Conservation (phyloP, 2,797 vertebrate genomes). For the Muscicapa comitata region DNA sequence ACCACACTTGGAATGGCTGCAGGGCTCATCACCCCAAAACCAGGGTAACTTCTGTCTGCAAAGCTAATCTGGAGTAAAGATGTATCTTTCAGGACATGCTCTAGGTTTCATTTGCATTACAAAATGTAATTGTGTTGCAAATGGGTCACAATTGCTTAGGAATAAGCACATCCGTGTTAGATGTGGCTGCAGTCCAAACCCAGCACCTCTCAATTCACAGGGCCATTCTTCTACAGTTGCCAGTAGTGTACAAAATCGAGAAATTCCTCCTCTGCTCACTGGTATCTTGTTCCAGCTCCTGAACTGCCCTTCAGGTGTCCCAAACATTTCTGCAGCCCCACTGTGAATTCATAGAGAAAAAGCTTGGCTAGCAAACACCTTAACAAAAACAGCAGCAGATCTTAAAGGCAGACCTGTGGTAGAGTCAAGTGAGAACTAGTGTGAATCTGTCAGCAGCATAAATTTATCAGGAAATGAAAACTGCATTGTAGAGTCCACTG, state of each 20-base stretch:
- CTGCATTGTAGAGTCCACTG: background rate
- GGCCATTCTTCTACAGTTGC: background rate
- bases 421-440: background rate
- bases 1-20: background rate
- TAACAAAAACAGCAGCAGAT: background rate
- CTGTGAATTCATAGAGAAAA: background rate
- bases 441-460: background rate
- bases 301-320: background rate
- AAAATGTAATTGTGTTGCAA: background rate
- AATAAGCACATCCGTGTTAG: background rate
- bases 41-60: background rate
- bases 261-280: background rate
- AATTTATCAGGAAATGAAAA: background rate
- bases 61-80: background rate
- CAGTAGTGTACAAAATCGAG: background rate
- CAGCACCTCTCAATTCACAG: background rate
- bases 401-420: background rate
- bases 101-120: background rate
- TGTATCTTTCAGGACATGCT: background rate
- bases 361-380: background rate
- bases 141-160: background rate
- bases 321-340: background rate
- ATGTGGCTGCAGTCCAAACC: background rate
- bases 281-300: background rate
- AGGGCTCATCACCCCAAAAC: background rate